Conservation (phyloP, 2,888 invertebrate genomes). For the Hyles lineata region DNA sequence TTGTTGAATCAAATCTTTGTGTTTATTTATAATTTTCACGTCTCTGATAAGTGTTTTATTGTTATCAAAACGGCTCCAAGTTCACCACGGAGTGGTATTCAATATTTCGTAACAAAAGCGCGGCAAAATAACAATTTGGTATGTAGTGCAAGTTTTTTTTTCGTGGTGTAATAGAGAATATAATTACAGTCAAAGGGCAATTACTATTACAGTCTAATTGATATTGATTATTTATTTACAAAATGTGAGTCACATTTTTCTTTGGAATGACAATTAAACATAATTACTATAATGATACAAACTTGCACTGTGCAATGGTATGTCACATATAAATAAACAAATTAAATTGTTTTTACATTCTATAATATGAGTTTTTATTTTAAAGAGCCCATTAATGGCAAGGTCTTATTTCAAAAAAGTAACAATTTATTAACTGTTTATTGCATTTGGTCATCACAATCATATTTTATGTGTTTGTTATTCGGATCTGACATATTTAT, state of each 20-base stretch:
- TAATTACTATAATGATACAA: neutral
- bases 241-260: neutral
- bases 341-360: neutral
- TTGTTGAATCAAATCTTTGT: slow-evolving; percentile 54
- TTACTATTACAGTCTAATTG: neutral
- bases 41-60: slow-evolving; percentile 23
- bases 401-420: no score
- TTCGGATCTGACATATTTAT: no score
- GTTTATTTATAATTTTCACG: slow-evolving; percentile 52
- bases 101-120: neutral
- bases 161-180: neutral
- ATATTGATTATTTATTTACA: slow-evolving; percentile 9
- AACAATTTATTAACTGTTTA: no score
- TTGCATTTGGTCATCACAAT: no score
- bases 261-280: neutral
- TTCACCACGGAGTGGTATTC: neutral
- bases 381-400: no score
- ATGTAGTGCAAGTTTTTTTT: slow-evolving; percentile 6
- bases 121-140: neutral
- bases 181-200: slow-evolving; percentile 11
- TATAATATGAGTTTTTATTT: no score
- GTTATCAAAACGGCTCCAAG: slow-evolving; percentile 1
- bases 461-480: no score
- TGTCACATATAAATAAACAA: neutral
- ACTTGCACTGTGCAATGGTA: neutral